Evolutionary conservation across 2,888 invertebrate species (phyloP).

Genomic region (Neoitamus cyanurus): DNA sequence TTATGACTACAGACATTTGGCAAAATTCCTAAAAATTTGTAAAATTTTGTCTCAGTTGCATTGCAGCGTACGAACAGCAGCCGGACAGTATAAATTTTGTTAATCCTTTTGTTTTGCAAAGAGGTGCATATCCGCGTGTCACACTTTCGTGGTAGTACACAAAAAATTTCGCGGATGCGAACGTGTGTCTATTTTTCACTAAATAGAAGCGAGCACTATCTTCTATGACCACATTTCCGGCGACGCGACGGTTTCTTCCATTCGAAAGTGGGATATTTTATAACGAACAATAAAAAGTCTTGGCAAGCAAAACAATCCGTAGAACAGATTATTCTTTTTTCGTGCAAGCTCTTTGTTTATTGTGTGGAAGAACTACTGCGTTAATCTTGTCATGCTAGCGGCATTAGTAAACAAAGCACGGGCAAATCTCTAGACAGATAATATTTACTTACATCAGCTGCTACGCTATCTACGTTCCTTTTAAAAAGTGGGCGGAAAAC

Average conservation of each 20-base stretch:
- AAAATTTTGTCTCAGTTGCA: neutral
- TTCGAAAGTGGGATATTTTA: neutral
- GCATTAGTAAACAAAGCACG: neutral
- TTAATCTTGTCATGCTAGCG: neutral
- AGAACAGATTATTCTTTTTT: neutral
- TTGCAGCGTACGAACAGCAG: neutral
- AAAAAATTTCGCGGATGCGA: neutral
- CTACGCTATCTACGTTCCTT: neutral
- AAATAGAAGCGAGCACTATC: neutral
- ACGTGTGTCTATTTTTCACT: neutral
- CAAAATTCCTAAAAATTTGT: neutral
- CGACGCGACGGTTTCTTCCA: neutral
- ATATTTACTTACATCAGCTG: neutral
- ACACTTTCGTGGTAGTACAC: neutral
- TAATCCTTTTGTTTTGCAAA: neutral
- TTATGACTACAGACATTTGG: neutral
- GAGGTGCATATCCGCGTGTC: neutral
- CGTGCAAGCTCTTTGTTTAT: neutral
- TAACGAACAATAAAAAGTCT: neutral
- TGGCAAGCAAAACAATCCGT: neutral
- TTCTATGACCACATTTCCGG: neutral
- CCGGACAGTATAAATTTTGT: neutral
- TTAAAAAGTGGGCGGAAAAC: neutral
- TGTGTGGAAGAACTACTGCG: neutral
- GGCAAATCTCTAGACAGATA: neutral